These are phyloP conservation scores for Corydoras maculifer DNA, from an alignment of 2,113 vertebrate species.

Conservation along the genomic window DNA sequence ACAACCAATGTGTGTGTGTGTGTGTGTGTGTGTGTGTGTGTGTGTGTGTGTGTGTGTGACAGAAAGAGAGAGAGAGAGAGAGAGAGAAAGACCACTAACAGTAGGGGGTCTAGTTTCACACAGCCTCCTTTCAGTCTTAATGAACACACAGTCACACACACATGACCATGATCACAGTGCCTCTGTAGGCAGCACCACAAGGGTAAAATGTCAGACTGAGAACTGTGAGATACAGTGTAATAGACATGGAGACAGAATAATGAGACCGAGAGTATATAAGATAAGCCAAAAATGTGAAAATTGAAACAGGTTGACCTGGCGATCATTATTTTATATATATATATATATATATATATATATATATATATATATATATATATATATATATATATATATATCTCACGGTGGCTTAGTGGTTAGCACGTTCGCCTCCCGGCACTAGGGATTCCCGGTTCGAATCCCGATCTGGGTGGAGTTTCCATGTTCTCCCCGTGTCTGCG, in stretches of 20 bases:
- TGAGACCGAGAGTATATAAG: not conserved
- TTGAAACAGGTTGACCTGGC: no score
- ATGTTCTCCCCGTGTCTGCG: no score
- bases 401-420: no score
- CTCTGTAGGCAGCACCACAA: conserved; percentile 58
- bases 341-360: no score
- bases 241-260: conserved; percentile 2
- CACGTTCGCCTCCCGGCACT: no score
- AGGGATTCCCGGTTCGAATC: no score
- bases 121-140: conserved; percentile 48
- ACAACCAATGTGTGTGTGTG: not conserved
- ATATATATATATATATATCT: no score
- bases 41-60: conserved; percentile 18
- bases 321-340: no score
- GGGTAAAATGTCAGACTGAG: conserved; percentile 63
- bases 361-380: no score
- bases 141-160: conserved; percentile 50
- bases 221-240: conserved; percentile 24
- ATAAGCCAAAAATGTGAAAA: conserved; percentile 1
- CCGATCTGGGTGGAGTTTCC: no score
- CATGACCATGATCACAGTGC: conserved; percentile 55
- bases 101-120: conserved; percentile 47
- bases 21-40: conserved; percentile 6
- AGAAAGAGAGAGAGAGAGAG: conserved; percentile 1
- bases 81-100: conserved; percentile 6